Percentiles rank a stretch among this genome's conserved stretches.
Evolutionary conservation across 2,797 vertebrate genomes (phyloP).

Genomic region (Gymnothorax javanicus): DNA sequence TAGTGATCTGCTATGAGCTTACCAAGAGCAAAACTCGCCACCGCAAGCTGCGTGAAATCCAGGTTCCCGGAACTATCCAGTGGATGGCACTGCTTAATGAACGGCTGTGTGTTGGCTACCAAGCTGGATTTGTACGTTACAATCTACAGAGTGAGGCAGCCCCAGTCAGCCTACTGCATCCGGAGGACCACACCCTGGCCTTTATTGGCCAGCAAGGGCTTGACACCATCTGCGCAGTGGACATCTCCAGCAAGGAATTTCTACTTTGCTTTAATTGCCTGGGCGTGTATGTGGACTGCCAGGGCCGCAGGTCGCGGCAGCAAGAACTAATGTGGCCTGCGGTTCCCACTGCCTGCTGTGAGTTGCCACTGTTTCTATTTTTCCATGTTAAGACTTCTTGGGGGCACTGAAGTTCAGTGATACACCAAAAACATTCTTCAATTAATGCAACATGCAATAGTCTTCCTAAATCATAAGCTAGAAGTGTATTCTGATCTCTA

Average conservation of each 20-base stretch:
- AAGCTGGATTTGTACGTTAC: constrained; percentile 89
- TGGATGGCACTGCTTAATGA: constrained; percentile 96
- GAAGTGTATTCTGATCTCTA: too few relatives aligned
- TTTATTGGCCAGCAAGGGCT: constrained; percentile 88
- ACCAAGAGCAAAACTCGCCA: constrained; percentile 89
- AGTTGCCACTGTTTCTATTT: constrained; percentile 63
- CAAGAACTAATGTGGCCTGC: constrained; percentile 98
- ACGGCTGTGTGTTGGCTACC: constrained; percentile 91
- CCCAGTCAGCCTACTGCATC: constrained; percentile 84
- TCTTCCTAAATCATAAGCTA: too few relatives aligned
- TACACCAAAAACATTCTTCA: neutral
- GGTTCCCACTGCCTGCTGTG: constrained; percentile 89
- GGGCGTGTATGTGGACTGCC: constrained; percentile 94
- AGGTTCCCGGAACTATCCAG: constrained; percentile 84
- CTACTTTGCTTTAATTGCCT: constrained; percentile 97
- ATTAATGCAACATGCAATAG: neutral
- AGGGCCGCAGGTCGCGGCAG: constrained; percentile 95
- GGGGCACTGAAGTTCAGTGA: neutral
- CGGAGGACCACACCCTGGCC: constrained; percentile 90
- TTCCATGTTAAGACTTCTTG: neutral
- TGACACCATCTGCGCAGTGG: constrained; percentile 91
- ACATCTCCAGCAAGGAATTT: constrained; percentile 96
- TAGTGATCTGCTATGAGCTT: constrained; percentile 94
- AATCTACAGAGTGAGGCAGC: constrained; percentile 83
- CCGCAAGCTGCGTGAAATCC: constrained; percentile 89